Evolutionary conservation across 2,113 vertebrate species (phyloP).

Genomic region (Prunella fulvescens): DNA sequence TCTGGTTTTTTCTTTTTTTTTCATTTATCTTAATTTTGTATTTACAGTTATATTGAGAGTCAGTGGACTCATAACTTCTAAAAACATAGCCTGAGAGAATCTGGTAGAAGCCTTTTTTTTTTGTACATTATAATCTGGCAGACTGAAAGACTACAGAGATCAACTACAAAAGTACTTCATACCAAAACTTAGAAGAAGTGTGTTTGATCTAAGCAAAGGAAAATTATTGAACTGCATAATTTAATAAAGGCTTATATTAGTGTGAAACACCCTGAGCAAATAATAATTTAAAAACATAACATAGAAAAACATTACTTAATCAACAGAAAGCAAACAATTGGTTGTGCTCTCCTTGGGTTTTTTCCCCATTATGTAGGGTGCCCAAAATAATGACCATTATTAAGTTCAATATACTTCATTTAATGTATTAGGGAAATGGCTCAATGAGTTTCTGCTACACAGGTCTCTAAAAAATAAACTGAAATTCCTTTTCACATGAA

Average conservation of each 20-base stretch:
- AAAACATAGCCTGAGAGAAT: not conserved
- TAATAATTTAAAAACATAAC: not conserved
- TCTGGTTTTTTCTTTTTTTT: not conserved
- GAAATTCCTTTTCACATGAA: not conserved
- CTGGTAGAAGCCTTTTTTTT: not conserved
- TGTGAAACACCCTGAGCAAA: not conserved
- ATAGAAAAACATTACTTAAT: not conserved
- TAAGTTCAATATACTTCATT: not conserved
- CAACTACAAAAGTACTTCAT: not conserved
- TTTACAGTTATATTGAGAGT: not conserved
- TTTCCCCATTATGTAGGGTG: not conserved
- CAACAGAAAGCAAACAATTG: not conserved
- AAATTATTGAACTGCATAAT: not conserved
- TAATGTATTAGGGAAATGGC: not conserved
- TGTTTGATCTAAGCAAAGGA: not conserved
- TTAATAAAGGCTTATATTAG: not conserved
- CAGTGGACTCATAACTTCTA: not conserved
- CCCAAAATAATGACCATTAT: not conserved
- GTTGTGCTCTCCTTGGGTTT: not conserved
- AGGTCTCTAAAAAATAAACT: not conserved
- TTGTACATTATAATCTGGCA: not conserved
- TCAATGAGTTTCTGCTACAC: not conserved
- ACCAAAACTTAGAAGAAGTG: not conserved
- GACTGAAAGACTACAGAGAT: not conserved
- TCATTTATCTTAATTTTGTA: not conserved